Conservation (phyloP, 2,888 invertebrate genomes). For the Andrena fulva region DNA sequence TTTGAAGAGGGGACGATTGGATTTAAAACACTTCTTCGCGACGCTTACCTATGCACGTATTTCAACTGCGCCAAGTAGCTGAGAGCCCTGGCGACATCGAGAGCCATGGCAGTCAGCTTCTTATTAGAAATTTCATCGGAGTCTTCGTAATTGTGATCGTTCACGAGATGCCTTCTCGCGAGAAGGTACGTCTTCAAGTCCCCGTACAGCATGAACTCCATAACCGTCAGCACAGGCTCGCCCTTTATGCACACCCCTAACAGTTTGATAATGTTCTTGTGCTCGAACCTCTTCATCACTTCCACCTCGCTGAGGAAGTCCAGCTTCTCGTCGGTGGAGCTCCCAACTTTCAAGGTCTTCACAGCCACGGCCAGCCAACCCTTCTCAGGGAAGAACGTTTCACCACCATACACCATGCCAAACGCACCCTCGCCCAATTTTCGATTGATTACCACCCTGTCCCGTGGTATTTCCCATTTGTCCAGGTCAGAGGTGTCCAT, state of each 20-base stretch:
- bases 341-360: constrained; percentile 94
- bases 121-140: constrained; percentile 92
- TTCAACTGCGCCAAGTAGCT: constrained; percentile 93
- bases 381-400: constrained; percentile 89
- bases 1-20: not conserved
- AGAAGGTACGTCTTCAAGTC: constrained; percentile 95
- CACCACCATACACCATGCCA: constrained; percentile 96
- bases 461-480: constrained; percentile 95
- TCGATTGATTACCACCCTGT: constrained; percentile 93
- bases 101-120: constrained; percentile 93
- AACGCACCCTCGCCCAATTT: constrained; percentile 96
- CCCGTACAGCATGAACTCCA: constrained; percentile 98
- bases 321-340: constrained; percentile 93
- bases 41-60: constrained; percentile 91
- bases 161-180: constrained; percentile 93
- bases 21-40: not conserved
- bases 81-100: constrained; percentile 94
- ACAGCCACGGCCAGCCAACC: constrained; percentile 95
- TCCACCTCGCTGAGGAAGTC: constrained; percentile 97
- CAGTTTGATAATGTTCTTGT: constrained; percentile 94
- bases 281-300: constrained; percentile 96
- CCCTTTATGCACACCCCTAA: constrained; percentile 94
- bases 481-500: constrained; percentile 87
- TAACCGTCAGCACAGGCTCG: constrained; percentile 95
- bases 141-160: constrained; percentile 87